These are phyloP conservation scores for Pomacea canaliculata DNA, from an alignment of 2,888 invertebrate species.

Conservation along the genomic window DNA sequence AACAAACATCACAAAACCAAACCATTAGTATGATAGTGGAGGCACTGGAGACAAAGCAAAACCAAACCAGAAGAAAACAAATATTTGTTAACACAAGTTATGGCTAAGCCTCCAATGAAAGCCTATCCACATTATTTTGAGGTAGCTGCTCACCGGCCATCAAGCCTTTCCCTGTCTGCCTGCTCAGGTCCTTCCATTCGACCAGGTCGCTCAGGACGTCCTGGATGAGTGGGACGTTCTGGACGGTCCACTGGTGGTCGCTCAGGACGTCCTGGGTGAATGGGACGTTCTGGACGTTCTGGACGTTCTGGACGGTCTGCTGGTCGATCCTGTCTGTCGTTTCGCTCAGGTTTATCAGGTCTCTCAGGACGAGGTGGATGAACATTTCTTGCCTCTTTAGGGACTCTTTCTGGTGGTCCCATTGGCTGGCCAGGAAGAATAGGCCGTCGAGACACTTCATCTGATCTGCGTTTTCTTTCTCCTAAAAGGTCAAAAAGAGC, in stretches of 20 bases:
- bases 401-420: background rate
- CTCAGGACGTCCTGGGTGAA: no score
- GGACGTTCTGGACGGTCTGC: background rate
- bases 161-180: slow-evolving; percentile 1
- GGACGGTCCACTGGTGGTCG: background rate
- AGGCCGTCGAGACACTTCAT: background rate
- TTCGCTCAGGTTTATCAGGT: background rate
- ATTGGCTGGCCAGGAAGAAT: background rate
- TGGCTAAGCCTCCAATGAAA: no score
- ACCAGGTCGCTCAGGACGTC: slow-evolving; percentile 9
- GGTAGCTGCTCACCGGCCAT: background rate
- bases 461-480: slow-evolving; percentile 4
- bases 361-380: slow-evolving; percentile 5
- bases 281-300: background rate
- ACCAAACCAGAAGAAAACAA: no score
- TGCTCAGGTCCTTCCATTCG: background rate
- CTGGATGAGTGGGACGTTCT: background rate
- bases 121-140: no score
- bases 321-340: background rate
- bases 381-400: background rate
- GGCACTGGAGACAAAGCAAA: no score
- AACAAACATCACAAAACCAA: no score
- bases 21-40: no score
- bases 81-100: no score
- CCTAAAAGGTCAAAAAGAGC: background rate